Evolutionary conservation across 2,797 vertebrate genomes (phyloP).

Genomic region (Astyanax mexicanus): DNA sequence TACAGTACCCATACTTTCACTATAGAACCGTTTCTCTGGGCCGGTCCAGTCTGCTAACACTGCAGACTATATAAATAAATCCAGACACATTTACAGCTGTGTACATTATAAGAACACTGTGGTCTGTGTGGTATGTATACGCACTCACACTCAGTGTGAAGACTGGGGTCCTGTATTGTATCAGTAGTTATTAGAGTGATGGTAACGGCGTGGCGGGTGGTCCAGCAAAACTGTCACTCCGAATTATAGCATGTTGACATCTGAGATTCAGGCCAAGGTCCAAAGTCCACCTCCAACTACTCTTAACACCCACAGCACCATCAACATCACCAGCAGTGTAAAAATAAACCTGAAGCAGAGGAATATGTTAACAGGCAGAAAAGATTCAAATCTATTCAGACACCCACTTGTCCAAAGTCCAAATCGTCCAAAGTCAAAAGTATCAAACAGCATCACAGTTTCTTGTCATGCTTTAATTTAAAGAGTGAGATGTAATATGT

Average conservation of each 20-base stretch:
- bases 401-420: too few relatives aligned
- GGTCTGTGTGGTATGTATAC: not conserved
- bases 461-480: too few relatives aligned
- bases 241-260: not conserved
- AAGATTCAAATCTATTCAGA: too few relatives aligned
- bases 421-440: too few relatives aligned
- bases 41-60: not conserved
- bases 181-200: not conserved
- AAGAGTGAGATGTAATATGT: too few relatives aligned
- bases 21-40: too few relatives aligned
- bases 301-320: not conserved
- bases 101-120: not conserved
- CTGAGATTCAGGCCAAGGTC: not conserved
- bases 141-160: not conserved
- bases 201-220: not conserved
- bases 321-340: not conserved
- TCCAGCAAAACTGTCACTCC: not conserved
- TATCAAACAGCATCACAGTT: too few relatives aligned
- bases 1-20: too few relatives aligned
- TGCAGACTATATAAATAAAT: not conserved
- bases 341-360: not conserved
- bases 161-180: not conserved
- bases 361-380: too few relatives aligned
- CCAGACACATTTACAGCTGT: not conserved
- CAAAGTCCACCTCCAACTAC: not conserved